These are phyloP conservation scores for Oryctes rhinoceros DNA, from an alignment of 1,140 invertebrate species.

Conservation along the genomic window DNA sequence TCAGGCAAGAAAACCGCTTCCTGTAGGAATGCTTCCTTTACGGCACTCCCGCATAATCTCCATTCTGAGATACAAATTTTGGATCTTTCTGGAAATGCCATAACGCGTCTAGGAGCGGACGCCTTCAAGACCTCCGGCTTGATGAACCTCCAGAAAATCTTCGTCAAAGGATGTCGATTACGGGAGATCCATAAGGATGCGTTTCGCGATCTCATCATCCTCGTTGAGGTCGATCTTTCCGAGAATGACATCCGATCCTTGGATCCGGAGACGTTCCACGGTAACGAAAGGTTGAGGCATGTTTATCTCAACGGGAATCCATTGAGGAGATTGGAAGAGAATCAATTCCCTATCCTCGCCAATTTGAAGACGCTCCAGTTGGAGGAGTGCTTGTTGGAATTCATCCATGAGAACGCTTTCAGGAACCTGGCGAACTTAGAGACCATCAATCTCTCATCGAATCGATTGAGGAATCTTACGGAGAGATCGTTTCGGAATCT, in stretches of 20 bases:
- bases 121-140: constrained; percentile 81
- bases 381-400: constrained; percentile 76
- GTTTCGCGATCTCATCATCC: constrained; percentile 84
- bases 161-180: constrained; percentile 77
- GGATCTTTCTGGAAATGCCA: constrained; percentile 81
- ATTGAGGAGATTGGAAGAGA: constrained; percentile 67
- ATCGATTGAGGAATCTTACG: constrained; percentile 72
- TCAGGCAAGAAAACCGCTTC: constrained; percentile 87
- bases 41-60: constrained; percentile 75
- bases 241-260: constrained; percentile 75
- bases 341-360: constrained; percentile 76
- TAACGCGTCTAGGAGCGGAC: constrained; percentile 78
- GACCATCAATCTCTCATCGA: constrained; percentile 75
- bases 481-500: constrained; percentile 72
- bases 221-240: constrained; percentile 86
- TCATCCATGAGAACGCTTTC: constrained; percentile 77
- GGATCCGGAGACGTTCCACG: constrained; percentile 76
- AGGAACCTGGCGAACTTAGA: constrained; percentile 72
- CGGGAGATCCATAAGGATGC: constrained; percentile 80
- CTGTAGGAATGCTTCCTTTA: constrained; percentile 79
- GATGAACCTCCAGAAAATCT: constrained; percentile 85
- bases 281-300: constrained; percentile 76
- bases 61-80: constrained; percentile 87
- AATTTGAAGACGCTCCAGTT: constrained; percentile 78
- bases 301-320: constrained; percentile 78